These are phyloP conservation scores for Etheostoma perlongum DNA, from an alignment of 2,797 vertebrate genomes.

Conservation along the genomic window DNA sequence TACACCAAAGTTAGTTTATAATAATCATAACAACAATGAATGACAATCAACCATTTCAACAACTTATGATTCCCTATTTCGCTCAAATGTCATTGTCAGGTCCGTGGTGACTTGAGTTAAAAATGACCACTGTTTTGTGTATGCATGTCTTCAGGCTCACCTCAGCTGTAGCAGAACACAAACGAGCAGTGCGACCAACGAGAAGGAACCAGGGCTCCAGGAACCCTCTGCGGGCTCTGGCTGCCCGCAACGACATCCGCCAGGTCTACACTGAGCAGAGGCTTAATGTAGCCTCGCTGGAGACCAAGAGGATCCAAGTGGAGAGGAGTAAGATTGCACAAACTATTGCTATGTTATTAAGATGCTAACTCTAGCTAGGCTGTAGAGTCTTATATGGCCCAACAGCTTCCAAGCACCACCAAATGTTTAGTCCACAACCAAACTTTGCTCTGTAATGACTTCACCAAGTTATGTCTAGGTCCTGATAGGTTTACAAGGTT, in stretches of 20 bases:
- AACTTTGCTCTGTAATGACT: not conserved
- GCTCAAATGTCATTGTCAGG: not conserved
- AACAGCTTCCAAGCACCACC: not conserved
- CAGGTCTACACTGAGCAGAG: constrained; percentile 88
- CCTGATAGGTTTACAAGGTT: not conserved
- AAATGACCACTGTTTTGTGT: constrained; percentile 3
- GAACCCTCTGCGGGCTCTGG: constrained; percentile 86
- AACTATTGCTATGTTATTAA: not conserved
- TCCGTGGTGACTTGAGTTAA: not conserved
- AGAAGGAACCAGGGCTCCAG: constrained; percentile 85
- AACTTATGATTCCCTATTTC: not conserved
- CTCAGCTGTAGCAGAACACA: constrained; percentile 84
- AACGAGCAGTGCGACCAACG: constrained; percentile 83
- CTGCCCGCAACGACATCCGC: constrained; percentile 85
- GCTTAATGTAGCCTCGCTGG: constrained; percentile 85
- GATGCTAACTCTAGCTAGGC: not conserved
- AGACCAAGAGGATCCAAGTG: constrained; percentile 87
- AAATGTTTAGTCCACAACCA: not conserved
- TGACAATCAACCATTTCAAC: not conserved
- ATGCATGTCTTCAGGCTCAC: constrained; percentile 73
- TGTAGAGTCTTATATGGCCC: not conserved
- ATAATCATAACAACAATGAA: not conserved
- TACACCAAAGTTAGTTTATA: constrained; percentile 80
- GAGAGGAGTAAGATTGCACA: constrained; percentile 83
- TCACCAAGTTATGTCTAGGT: not conserved